Base-by-base conservation (phyloP, 1,140 invertebrate genomes). In the Thrips palmi region DNA sequence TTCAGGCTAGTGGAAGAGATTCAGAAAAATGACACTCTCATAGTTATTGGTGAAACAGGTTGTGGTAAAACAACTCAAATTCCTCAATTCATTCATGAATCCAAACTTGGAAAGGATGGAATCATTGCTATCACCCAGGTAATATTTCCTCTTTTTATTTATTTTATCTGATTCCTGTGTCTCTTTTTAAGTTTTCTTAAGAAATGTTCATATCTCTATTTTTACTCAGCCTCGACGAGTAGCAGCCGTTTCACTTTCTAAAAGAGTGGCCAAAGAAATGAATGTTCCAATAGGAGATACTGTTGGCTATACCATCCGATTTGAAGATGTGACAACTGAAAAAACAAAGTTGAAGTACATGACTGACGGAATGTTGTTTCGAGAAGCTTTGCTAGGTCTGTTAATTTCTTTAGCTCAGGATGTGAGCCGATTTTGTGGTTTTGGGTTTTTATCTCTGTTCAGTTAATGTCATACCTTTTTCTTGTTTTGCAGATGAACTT, bases 301-400 rank as follows among this genome's bases (percentile, higher is more conserved):
- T 31, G 78, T 93, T 30, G 89, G 89, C 0, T 97, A 93, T 52
- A 74, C 75, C 47, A 86, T 97, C 0, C 67, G 93, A 48, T 97
- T 96, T 70, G 87, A 94, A 60, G 82, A 92, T 59, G 63, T 69
- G 1, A 79, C 77, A 0, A 76, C 73, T 33, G 47, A 64, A 1
- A 59, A 64, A 34, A 94, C 89, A 1, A 78, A 75, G 60, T 71
- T 94, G 6, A 79, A 81, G 54, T 96, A 80, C 61, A 60, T 93
- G 49, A 96, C 91, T 32, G 92, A 96, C 66, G 92, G 92, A 41
- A 93, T 94, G 82, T 60, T 97, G 44, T 61, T 97, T 1, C 57
- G 88, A 43, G 89, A 96, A 61, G 79, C 84, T 2, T 77, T 92
- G 53, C 54, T 59, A 28, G 67, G 71, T 56, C 41, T 23, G 39